Evolutionary conservation across 2,888 invertebrate genomes (phyloP).

Genomic region (Microdon myrmicae): DNA sequence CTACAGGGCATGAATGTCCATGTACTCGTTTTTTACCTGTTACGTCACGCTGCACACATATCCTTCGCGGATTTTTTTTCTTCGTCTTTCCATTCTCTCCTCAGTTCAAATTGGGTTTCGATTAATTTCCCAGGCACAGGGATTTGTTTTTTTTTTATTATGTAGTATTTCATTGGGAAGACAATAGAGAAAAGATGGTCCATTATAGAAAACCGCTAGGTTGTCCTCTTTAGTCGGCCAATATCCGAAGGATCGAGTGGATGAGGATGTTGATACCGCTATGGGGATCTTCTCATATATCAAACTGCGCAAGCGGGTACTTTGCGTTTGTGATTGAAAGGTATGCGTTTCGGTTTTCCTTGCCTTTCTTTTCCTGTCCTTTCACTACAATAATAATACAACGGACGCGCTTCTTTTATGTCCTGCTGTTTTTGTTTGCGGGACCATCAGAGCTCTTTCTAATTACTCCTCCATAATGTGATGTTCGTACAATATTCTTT

Average conservation of each 20-base stretch:
- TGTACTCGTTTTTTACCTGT: constrained; percentile 31
- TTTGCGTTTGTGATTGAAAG: constrained; percentile 45
- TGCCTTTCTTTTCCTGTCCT: not conserved
- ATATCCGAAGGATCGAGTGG: constrained; percentile 43
- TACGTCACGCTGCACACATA: constrained; percentile 18
- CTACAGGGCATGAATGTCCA: constrained; percentile 26
- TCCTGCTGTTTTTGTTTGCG: constrained; percentile 3
- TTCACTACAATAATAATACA: constrained; percentile 20
- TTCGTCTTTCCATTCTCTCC: constrained; percentile 7
- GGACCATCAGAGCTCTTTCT: constrained; percentile 38
- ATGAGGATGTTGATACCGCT: constrained; percentile 52
- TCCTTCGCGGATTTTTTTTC: constrained; percentile 13
- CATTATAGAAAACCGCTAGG: constrained; percentile 48
- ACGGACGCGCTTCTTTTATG: constrained; percentile 28
- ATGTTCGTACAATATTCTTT: constrained; percentile 23
- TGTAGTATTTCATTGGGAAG: constrained; percentile 4
- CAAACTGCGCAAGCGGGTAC: constrained; percentile 44
- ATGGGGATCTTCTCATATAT: constrained; percentile 49
- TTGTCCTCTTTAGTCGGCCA: constrained; percentile 47
- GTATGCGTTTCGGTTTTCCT: too few species aligned
- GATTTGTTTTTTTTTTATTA: constrained; percentile 8
- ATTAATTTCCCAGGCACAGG: constrained; percentile 37
- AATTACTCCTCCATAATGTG: constrained; percentile 44
- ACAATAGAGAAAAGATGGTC: constrained; percentile 32
- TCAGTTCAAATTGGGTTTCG: constrained; percentile 16